Percentiles rank a stretch among this genome's conserved stretches.
Evolutionary conservation across 2,888 invertebrate genomes (phyloP).

Genomic region (Pogonocherus hispidulus): DNA sequence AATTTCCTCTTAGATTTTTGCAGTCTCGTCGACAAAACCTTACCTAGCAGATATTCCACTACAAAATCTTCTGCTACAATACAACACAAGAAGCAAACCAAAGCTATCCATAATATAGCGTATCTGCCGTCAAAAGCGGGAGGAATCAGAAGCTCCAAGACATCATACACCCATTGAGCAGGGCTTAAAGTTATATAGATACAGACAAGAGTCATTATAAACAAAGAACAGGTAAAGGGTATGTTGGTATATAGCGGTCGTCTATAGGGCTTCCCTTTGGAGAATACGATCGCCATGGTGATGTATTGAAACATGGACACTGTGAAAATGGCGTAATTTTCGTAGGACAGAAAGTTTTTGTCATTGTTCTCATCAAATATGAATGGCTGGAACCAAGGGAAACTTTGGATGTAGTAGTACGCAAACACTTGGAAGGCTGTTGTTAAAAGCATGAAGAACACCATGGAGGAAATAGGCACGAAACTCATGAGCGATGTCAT

Average conservation of each 20-base stretch:
- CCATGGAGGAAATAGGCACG: slow-evolving; percentile 71
- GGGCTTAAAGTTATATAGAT: slow-evolving; percentile 70
- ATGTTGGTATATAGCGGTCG: slow-evolving; percentile 75
- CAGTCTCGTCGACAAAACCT: slow-evolving; percentile 70
- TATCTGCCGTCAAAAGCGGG: slow-evolving; percentile 67
- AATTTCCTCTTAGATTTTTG: slow-evolving; percentile 57
- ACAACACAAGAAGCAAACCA: slow-evolving; percentile 71
- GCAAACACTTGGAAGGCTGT: slow-evolving; percentile 69
- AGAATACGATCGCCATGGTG: slow-evolving; percentile 75
- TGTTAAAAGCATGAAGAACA: slow-evolving; percentile 70
- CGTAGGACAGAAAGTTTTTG: slow-evolving; percentile 67
- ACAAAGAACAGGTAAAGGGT: slow-evolving; percentile 69
- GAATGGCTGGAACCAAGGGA: slow-evolving; percentile 73
- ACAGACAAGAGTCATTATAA: slow-evolving; percentile 70
- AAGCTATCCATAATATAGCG: slow-evolving; percentile 70
- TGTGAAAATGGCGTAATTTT: slow-evolving; percentile 76
- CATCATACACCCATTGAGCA: slow-evolving; percentile 67
- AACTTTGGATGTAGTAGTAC: slow-evolving; percentile 70
- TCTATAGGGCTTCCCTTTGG: slow-evolving; percentile 78
- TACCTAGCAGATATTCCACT: slow-evolving; percentile 73
- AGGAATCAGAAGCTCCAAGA: slow-evolving; percentile 79
- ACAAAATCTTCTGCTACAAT: slow-evolving; percentile 73
- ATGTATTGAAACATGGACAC: slow-evolving; percentile 78
- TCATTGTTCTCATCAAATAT: slow-evolving; percentile 60
- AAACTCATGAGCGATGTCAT: slow-evolving; percentile 71